Base-by-base conservation (phyloP, 2,888 invertebrate genomes). In the Ochropacha duplaris region DNA sequence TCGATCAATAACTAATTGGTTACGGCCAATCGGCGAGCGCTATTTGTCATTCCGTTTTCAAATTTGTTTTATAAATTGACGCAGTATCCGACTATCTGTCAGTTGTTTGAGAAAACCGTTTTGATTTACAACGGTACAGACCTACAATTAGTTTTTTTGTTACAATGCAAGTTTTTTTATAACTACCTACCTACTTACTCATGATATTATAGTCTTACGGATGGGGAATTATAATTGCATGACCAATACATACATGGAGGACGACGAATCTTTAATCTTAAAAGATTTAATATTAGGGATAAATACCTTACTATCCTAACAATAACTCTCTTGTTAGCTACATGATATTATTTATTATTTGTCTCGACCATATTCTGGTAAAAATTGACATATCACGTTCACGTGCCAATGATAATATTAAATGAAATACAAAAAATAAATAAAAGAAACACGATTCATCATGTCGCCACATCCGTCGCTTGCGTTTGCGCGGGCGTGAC, bases 1-100 rank as follows among this genome's bases (percentile, higher is more conserved):
- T 84, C 88, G 83, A 86, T 90, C 90, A 88, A 78, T 81, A 73
- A 74, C 77, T 78, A 79, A 91, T 91, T 88, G 83, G 91, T 79
- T 83, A 82, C 86, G 84, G 81, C 78, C 83, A 81, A 86, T 86
- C 83, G 81, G 74, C 68, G 79, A 63, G 59, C 69, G 78, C 80
- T 78, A 88, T 90, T 87, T 87, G 85, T 90, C 90, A 89, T 83
- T 78, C 74, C 69, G 68, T 68, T 78, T 79, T 76, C 26, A 52
- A 52, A 52, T 52, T 54, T 57, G 56, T 57, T 66, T 65, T 58
- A 44, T 54, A 61, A 65, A 62, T 59, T 62, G 60, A 63, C 56
- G 54, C 56, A 51, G 64, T 56, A 57, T 44, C 49, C 49, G 19
- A 56, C 52, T 65, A 62, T 62, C 59, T 61, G 50, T 49, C n/a